A percentile compares a stretch with the other conserved stretches of the same genome.
These are phyloP conservation scores for Fratercula arctica DNA, from an alignment of 2,797 vertebrate genomes.

Conservation along the genomic window DNA sequence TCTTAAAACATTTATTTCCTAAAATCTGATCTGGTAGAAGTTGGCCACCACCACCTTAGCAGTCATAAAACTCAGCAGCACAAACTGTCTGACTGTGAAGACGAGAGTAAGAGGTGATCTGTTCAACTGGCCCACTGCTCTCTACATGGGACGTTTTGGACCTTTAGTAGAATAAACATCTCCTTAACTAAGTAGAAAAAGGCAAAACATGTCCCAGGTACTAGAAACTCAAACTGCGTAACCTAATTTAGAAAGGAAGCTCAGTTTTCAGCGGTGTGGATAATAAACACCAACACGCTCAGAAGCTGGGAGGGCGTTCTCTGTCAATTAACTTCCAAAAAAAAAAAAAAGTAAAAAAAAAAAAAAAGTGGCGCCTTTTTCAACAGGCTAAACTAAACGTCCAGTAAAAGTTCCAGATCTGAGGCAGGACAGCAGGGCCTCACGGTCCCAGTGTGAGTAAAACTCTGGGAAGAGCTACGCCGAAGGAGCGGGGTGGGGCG, in stretches of 20 bases:
- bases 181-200: background rate
- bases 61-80: background rate
- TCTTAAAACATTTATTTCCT: background rate
- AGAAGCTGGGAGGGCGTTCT: background rate
- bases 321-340: too few species aligned
- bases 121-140: accelerated
- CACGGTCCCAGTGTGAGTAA: too few species aligned
- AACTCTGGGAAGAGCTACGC: background rate
- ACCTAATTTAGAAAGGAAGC: background rate
- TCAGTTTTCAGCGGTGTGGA: background rate
- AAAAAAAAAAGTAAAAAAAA: too few species aligned
- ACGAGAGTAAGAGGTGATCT: background rate
- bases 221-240: background rate
- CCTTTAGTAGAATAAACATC: background rate
- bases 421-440: background rate
- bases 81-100: background rate
- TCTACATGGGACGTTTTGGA: accelerated
- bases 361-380: background rate
- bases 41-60: background rate
- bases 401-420: background rate
- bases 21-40: background rate
- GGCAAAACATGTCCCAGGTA: background rate
- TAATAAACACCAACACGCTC: background rate
- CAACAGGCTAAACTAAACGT: background rate
- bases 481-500: background rate